Evolutionary conservation across 1,140 invertebrate genomes (phyloP), one percentile per base, ranked within the genome.

Genomic region (Lycorma delicatula): DNA sequence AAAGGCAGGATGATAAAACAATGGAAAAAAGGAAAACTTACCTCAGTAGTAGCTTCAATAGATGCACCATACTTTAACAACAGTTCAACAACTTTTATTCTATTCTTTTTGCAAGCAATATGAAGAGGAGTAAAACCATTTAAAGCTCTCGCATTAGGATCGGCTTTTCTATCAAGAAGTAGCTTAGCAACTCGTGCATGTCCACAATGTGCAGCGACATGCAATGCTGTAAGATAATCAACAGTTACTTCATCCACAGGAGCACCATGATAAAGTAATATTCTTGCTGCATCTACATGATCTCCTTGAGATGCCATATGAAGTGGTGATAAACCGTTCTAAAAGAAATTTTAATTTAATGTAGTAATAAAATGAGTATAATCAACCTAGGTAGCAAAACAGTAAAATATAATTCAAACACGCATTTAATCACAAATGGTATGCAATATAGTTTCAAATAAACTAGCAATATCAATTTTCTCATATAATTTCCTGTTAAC

Each of bases 101-200:
- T 77, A 76, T 98, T 98, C 75, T 99, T 99, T 74, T 99, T 99
- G 73, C 96, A 99, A 29, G 97, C 97, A 70, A 99, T 98, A 69
- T 98, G 95, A 46, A 99, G 79, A 0, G 97, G 96, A 1, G 95
- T 99, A 70, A 99, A 99, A 12, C 97, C 97, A 72, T 99, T 99
- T 22, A 99, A 77, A 46, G 97, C 97, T 47, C 96, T 77, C 0
- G 96, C 87, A 73, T 99, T 98, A 0, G 94, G 87, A 75, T 99
- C 94, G n/a, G 95, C 96, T 63, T 95, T 92, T 68, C 91, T 81
- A 67, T 88, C 85, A 29, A 65, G 47, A 47, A 63, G 58, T 49
- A 63, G 56, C 59, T 62, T 65, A 1, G 96, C 95, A 7, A 98
- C 95, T 66, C 88, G 78, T 18, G 94, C 93, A 74, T 98, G 94